A percentile compares a stretch with the other conserved stretches of the same genome.
These are phyloP conservation scores for Apotomis betuletana DNA, from an alignment of 2,888 invertebrate genomes.

Conservation along the genomic window DNA sequence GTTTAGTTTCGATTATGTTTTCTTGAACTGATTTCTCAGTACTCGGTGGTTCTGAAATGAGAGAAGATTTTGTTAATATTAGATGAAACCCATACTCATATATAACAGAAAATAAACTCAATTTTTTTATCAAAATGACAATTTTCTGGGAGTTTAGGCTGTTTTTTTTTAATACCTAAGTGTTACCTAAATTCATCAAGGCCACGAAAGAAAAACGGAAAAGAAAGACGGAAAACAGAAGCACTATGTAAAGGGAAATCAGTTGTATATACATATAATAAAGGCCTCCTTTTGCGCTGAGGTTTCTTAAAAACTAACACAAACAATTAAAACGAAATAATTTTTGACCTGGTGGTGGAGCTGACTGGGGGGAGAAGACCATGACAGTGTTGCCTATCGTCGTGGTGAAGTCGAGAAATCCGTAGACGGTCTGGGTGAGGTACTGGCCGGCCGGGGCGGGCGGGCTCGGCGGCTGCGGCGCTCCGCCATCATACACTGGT, in stretches of 20 bases:
- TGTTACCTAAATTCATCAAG: no score
- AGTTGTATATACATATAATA: no score
- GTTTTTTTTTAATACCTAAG: no score
- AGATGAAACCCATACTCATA: no score
- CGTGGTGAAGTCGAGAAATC: conserved; percentile 96
- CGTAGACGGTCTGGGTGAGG: conserved; percentile 95
- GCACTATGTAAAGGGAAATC: no score
- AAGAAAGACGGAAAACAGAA: no score
- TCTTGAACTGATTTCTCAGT: conserved; percentile 75
- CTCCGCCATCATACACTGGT: conserved; percentile 58
- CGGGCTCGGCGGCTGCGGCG: conserved; percentile 46
- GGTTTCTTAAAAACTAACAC: neutral
- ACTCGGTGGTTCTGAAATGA: conserved; percentile 72
- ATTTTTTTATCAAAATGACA: no score
- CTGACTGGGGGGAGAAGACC: conserved; percentile 96
- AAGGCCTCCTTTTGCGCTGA: no score
- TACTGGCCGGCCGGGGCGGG: conserved; percentile 65
- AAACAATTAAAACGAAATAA: conserved; percentile 39
- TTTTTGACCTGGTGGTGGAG: conserved; percentile 86
- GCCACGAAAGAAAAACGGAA: no score
- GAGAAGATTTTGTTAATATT: conserved; percentile 39
- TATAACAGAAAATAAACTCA: no score
- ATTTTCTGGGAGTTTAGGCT: no score
- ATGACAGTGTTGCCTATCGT: conserved; percentile 97
- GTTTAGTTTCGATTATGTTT: conserved; percentile 79